Evolutionary conservation across 2,113 vertebrate genomes (phyloP), one percentile per base, ranked within the genome.

Genomic region (Tympanuchus pallidicinctus): DNA sequence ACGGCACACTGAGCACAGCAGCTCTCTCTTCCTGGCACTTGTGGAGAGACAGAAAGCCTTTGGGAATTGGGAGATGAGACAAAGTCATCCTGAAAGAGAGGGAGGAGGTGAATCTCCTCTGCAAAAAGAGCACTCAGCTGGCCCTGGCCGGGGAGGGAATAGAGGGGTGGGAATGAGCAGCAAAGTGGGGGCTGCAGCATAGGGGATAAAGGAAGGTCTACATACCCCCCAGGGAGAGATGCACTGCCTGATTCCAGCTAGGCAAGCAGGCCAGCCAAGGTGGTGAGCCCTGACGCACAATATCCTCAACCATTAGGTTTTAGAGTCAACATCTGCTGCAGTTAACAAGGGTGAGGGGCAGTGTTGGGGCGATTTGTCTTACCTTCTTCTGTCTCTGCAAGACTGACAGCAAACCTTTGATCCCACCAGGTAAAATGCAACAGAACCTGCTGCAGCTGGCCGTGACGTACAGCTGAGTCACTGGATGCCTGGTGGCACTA

Each of bases 111-210:
- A 59, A 74, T 36, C 4, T 77, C n/a, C 50, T 48, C 18, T 0
- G 0, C 60, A 36, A 73, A 80, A 83, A 48, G 40, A 16, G 30
- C 48, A 69, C n/a, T 86, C 64, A 74, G 36, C n/a, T 82, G 83
- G 43, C 6, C 27, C 74, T 82, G 70, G 38, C 0, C 3, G n/a
- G 65, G 43, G 6, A 66, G 59, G 25, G 9, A 6, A 1, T 4
- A 6, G 67, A 22, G 34, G 32, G 72, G 25, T 2, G 14, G 15
- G 20, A 40, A 16, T 15, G 13, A 69, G 15, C 7, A 88, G 48
- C 30, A 48, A 3, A 3, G 10, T 0, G 1, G 45, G 2, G 13
- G 2, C 15, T 61, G 5, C 0, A 16, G 19, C 4, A 5, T 18
- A 48, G 34, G 2, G 8, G 19, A 3, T 28, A 5, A 13, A 74